Percentiles rank a stretch among this genome's conserved stretches.
Evolutionary conservation across 1,140 invertebrate species (phyloP).

Genomic region (Drosophila azteca): DNA sequence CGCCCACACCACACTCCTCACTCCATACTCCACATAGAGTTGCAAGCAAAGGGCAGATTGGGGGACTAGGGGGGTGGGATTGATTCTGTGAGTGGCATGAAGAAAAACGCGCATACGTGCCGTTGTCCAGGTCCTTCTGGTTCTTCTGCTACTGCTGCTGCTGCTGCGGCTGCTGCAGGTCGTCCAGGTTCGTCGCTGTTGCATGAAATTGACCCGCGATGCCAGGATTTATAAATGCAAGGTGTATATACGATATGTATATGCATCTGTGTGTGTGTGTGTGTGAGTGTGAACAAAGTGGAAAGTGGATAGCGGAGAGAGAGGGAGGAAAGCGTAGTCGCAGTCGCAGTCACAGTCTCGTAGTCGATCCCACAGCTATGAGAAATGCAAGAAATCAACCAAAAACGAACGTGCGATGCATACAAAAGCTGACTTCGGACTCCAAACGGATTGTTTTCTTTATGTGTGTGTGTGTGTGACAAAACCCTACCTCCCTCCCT

Average conservation of each 20-base stretch:
- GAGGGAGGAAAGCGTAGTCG: too few species aligned
- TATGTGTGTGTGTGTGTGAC: slow-evolving; percentile 52
- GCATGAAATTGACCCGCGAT: slow-evolving; percentile 80
- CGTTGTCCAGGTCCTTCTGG: slow-evolving; percentile 62
- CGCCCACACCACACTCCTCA: slow-evolving; percentile 43
- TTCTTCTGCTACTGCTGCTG: neutral
- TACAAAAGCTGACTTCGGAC: slow-evolving; percentile 60
- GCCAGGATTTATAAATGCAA: slow-evolving; percentile 72
- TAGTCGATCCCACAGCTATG: slow-evolving; percentile 56
- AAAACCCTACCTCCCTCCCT: slow-evolving; percentile 3
- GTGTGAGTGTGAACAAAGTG: slow-evolving; percentile 20
- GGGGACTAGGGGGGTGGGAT: neutral
- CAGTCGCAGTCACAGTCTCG: too few species aligned
- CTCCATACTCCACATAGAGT: neutral
- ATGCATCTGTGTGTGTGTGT: slow-evolving; percentile 41
- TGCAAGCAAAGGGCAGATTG: slow-evolving; percentile 41
- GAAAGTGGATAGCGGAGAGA: slow-evolving; percentile 2
- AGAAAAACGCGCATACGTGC: slow-evolving; percentile 74
- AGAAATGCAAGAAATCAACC: slow-evolving; percentile 81
- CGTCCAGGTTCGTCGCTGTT: slow-evolving; percentile 58
- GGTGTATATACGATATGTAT: slow-evolving; percentile 4
- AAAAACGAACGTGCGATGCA: slow-evolving; percentile 79
- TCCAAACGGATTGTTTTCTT: slow-evolving; percentile 69
- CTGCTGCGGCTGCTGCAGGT: slow-evolving; percentile 19
- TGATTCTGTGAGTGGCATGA: slow-evolving; percentile 46